Evolutionary conservation across 2,888 invertebrate species (phyloP).

Genomic region (Heliconius ismenius): DNA sequence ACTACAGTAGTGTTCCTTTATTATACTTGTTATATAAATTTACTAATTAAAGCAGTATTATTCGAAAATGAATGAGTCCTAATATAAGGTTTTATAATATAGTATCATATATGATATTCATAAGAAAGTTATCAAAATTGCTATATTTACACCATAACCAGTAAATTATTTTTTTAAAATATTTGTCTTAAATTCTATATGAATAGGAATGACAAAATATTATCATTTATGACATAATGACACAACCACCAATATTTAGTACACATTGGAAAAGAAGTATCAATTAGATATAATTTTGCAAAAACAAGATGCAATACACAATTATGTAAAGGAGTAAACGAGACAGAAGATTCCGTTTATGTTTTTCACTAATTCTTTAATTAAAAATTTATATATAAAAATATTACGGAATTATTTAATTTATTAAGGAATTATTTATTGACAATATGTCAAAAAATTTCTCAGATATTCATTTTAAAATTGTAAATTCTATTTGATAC

Average conservation of each 20-base stretch:
- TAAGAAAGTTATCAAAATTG: neutral
- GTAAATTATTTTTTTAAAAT: neutral
- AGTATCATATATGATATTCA: neutral
- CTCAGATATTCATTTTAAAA: neutral
- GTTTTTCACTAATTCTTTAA: too few species aligned
- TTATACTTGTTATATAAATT: neutral
- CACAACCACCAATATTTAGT: conserved; percentile 7
- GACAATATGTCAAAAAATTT: neutral
- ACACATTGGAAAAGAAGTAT: neutral
- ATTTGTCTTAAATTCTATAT: conserved; percentile 5
- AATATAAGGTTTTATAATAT: neutral
- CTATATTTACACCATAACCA: neutral
- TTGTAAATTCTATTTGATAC: conserved; percentile 17
- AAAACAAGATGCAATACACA: too few species aligned
- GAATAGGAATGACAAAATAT: neutral
- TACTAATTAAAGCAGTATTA: neutral
- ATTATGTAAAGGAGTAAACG: too few species aligned
- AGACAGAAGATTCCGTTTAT: too few species aligned
- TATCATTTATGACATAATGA: neutral
- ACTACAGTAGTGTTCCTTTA: neutral
- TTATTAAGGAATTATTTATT: too few species aligned
- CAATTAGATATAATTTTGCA: neutral
- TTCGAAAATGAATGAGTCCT: neutral
- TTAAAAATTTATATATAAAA: too few species aligned
- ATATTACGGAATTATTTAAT: too few species aligned